phyloP scores from a whole-genome alignment of 2,113 vertebrate genomes.

The Balaenoptera acutorostrata region DNA sequence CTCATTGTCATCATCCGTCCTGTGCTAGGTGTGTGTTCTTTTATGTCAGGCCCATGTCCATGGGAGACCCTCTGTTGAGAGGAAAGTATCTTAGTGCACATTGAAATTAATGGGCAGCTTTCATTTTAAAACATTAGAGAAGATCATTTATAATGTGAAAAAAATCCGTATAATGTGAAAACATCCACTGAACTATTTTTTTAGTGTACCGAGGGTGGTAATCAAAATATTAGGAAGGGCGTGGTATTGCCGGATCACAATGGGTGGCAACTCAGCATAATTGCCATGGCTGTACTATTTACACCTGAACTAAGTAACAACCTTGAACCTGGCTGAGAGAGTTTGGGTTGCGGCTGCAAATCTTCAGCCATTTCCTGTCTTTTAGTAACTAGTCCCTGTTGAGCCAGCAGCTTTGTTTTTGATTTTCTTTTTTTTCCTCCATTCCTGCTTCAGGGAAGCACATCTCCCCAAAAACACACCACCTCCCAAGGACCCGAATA shows the following conservation, averaged over 20 bases:
- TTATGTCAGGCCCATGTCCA: not conserved
- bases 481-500: not conserved
- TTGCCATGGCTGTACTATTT: not conserved
- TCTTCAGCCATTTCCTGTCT: not conserved
- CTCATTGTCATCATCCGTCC: not conserved
- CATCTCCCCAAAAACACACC: not conserved
- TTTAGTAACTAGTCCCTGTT: not conserved
- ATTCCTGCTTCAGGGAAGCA: not conserved
- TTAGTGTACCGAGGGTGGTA: not conserved
- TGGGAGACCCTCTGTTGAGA: not conserved
- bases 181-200: not conserved
- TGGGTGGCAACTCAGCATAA: not conserved
- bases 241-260: not conserved
- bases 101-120: not conserved
- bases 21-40: not conserved
- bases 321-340: not conserved
- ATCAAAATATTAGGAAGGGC: not conserved
- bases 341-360: not conserved
- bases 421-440: not conserved
- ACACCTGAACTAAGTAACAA: not conserved
- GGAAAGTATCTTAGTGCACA: not conserved
- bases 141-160: not conserved
- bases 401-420: not conserved
- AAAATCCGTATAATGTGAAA: not conserved
- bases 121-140: not conserved